Conservation (phyloP, 2,888 invertebrate genomes). For the Melanargia galathea region DNA sequence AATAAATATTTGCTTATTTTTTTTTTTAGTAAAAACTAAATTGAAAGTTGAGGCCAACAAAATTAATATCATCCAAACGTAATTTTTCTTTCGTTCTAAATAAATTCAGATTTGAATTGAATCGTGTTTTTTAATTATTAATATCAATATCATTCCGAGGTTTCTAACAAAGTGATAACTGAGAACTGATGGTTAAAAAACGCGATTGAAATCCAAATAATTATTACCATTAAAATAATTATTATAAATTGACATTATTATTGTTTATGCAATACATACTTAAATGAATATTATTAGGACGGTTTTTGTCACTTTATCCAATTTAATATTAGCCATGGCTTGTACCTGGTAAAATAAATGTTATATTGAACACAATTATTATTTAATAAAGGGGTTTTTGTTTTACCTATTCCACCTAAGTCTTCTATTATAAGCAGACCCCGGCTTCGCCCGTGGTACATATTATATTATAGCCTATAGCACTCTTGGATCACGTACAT, state of each 20-base stretch:
- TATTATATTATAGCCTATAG: too few species aligned
- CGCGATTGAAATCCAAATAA: neutral
- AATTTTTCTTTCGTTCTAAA: neutral
- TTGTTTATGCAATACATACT: neutral
- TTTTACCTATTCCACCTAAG: neutral
- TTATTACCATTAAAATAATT: neutral
- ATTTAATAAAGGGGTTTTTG: constrained; percentile 1
- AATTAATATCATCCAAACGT: neutral
- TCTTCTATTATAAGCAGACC: too few species aligned
- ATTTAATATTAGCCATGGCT: constrained; percentile 17
- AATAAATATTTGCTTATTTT: too few species aligned
- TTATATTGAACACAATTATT: constrained; percentile 19
- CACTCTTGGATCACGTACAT: too few species aligned
- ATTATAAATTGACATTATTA: neutral
- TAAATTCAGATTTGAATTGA: neutral
- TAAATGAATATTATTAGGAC: neutral
- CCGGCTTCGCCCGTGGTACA: too few species aligned
- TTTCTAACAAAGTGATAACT: neutral
- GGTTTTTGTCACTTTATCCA: constrained; percentile 14
- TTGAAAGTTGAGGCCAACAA: neutral
- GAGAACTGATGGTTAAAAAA: neutral
- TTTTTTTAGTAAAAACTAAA: neutral
- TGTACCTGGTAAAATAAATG: constrained; percentile 20
- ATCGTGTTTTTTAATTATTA: constrained; percentile 10
- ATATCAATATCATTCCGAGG: neutral